phyloP scores from a whole-genome alignment of 2,797 vertebrate genomes.

The Melanotaenia nigrans region DNA sequence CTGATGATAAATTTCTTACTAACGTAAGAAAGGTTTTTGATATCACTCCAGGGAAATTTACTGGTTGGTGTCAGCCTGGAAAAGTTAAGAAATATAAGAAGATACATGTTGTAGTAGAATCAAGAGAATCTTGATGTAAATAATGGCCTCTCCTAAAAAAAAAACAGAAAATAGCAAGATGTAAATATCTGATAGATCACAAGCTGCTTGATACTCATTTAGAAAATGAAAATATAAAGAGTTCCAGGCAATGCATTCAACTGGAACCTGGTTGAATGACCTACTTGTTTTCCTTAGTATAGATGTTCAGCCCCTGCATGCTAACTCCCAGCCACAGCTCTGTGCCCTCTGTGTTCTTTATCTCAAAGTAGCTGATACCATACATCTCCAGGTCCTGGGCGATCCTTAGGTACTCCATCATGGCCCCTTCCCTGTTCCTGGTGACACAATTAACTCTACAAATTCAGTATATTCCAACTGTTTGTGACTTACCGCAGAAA shows the following conservation, averaged over 20 bases:
- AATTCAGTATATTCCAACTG: not conserved
- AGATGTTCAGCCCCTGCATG: conserved; percentile 95
- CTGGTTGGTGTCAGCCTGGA: conserved; percentile 94
- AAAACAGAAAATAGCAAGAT: not conserved
- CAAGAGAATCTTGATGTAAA: not conserved
- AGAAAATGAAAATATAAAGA: too few species aligned
- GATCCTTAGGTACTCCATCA: conserved; percentile 97
- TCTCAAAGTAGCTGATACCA: conserved; percentile 96
- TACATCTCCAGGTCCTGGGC: conserved; percentile 98
- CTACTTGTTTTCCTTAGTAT: conserved; percentile 91
- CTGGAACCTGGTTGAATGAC: not conserved
- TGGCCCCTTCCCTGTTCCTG: conserved; percentile 87
- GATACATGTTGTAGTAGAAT: not conserved
- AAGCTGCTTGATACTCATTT: not conserved
- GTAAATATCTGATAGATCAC: not conserved
- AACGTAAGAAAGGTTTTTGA: conserved; percentile 95
- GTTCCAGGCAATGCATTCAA: not conserved
- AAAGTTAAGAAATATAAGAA: conserved; percentile 3
- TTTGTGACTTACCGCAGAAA: not conserved
- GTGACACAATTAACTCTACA: not conserved
- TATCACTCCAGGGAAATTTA: conserved; percentile 98
- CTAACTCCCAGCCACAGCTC: conserved; percentile 96
- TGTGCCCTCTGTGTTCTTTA: conserved; percentile 97
- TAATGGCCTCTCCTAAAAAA: not conserved
- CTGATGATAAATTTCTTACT: conserved; percentile 98